Percentiles rank a stretch among this genome's conserved stretches.
phyloP scores from a whole-genome alignment of 2,113 vertebrate species.

The Mesocricetus auratus region DNA sequence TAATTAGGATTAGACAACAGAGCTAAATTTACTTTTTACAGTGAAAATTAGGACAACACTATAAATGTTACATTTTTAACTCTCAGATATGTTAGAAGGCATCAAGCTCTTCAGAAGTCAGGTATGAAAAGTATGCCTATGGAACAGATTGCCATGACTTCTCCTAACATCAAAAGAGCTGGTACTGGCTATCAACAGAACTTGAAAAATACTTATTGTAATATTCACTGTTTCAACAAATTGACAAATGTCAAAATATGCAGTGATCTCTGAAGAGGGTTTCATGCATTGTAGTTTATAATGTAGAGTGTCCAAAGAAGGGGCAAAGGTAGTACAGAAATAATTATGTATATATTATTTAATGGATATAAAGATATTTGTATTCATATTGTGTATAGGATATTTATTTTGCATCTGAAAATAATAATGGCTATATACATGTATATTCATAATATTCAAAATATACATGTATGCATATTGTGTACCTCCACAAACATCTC shows the following conservation, averaged over 20 bases:
- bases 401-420: not conserved
- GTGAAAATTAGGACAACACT: not conserved
- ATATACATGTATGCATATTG: not conserved
- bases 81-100: not conserved
- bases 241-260: not conserved
- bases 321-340: not conserved
- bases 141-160: not conserved
- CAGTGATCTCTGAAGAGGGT: not conserved
- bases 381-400: not conserved
- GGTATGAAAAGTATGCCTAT: not conserved
- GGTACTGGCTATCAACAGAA: rapidly evolving
- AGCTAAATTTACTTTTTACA: not conserved
- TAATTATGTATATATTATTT: rapidly evolving
- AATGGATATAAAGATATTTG: not conserved
- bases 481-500: not conserved
- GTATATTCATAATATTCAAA: no score
- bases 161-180: not conserved
- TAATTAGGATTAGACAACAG: not conserved
- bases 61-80: not conserved
- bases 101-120: not conserved
- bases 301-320: not conserved
- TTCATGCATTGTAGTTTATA: not conserved
- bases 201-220: not conserved
- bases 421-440: not conserved
- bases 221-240: not conserved